Evolutionary conservation across 2,113 vertebrate species (phyloP).

Genomic region (Syngnathus scovelli): DNA sequence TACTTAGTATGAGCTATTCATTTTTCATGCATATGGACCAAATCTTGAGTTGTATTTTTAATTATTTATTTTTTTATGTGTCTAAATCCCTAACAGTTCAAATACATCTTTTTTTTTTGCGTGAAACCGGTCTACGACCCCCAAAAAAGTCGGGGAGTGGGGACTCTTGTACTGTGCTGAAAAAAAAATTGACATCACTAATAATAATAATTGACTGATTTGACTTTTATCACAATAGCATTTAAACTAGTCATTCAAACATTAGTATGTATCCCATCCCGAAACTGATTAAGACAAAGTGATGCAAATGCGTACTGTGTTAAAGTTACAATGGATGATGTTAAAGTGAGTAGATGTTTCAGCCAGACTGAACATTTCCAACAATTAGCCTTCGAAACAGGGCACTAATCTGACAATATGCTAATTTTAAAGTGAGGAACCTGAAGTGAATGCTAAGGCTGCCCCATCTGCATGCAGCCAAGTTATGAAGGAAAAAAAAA

Average conservation of each 20-base stretch:
- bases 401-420: slow-evolving; percentile 1
- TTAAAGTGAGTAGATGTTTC: not conserved
- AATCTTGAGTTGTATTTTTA: too few relatives aligned
- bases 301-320: not conserved
- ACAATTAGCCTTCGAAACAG: not conserved
- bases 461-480: not conserved
- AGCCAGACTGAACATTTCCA: not conserved
- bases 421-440: slow-evolving; percentile 2
- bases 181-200: not conserved
- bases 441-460: not conserved
- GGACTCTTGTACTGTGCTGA: not conserved
- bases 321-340: not conserved
- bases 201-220: not conserved
- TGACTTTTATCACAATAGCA: not conserved
- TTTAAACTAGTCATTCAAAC: not conserved
- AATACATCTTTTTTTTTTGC: too few relatives aligned
- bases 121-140: not conserved
- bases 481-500: not conserved
- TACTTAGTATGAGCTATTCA: too few relatives aligned
- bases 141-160: not conserved
- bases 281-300: not conserved
- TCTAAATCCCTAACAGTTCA: too few relatives aligned
- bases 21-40: too few relatives aligned
- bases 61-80: too few relatives aligned
- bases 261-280: not conserved